Percentiles rank a stretch among this genome's conserved stretches.
phyloP scores from a whole-genome alignment of 2,797 vertebrate species.

The Gambusia yucatana region DNA sequence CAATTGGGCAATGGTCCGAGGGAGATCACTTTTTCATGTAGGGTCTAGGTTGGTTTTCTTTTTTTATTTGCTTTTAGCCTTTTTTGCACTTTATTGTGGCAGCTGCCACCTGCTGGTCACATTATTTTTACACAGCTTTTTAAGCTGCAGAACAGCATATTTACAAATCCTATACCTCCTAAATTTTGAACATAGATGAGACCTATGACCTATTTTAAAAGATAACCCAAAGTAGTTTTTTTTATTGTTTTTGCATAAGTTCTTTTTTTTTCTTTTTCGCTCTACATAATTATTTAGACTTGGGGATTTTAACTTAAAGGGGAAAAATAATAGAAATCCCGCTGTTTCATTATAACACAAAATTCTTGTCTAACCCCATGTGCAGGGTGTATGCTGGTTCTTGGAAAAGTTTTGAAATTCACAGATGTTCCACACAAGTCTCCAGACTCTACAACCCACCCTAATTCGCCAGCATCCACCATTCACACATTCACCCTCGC shows the following conservation, averaged over 20 bases:
- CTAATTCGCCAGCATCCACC: conserved; percentile 4
- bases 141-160: background rate
- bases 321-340: background rate
- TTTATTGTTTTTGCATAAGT: background rate
- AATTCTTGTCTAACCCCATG: conserved; percentile 14
- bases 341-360: background rate
- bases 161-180: background rate
- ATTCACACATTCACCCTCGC: background rate
- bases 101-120: conserved; percentile 23
- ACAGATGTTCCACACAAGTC: conserved; percentile 14
- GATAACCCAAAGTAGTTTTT: background rate
- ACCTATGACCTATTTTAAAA: background rate
- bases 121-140: background rate
- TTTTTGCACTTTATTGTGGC: background rate
- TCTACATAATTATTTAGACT: background rate
- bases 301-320: background rate
- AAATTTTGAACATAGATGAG: background rate
- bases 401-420: conserved; percentile 19
- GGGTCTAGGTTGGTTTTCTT: background rate
- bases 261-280: background rate
- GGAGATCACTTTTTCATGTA: background rate
- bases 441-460: conserved; percentile 29
- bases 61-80: background rate
- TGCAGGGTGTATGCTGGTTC: conserved; percentile 22
- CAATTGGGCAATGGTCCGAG: background rate